phyloP scores from a whole-genome alignment of 1,140 invertebrate species.

The Ctenoplectra terminalis region DNA sequence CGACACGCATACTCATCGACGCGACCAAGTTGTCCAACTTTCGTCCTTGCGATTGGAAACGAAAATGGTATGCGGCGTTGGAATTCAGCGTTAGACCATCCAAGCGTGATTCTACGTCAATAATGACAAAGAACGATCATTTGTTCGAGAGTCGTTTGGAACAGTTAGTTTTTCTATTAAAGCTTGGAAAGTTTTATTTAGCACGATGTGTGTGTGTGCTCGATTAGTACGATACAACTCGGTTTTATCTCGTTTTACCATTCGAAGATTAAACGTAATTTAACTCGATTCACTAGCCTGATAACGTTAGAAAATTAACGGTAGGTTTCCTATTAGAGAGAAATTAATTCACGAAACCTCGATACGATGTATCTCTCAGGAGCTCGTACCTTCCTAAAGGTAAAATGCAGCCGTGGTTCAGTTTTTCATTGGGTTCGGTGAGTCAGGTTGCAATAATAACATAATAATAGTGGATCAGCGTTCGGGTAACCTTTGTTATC shows the following conservation, averaged over 20 bases:
- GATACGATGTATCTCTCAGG: not conserved
- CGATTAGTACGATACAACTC: not conserved
- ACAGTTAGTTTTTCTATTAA: too few relatives aligned
- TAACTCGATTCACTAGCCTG: not conserved
- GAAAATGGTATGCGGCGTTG: slow-evolving; percentile 33
- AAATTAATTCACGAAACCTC: slow-evolving; percentile 17
- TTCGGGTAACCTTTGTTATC: slow-evolving; percentile 60
- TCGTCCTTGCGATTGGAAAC: slow-evolving; percentile 42
- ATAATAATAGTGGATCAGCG: slow-evolving; percentile 59
- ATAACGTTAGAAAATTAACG: not conserved
- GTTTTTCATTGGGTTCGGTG: slow-evolving; percentile 8
- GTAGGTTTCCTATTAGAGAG: not conserved
- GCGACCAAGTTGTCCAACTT: slow-evolving; percentile 45
- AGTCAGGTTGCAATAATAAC: slow-evolving; percentile 58
- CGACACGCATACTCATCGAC: slow-evolving; percentile 42
- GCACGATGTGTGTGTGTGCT: not conserved
- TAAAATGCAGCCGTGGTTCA: not conserved
- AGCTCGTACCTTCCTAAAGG: not conserved
- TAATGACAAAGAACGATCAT: not conserved
- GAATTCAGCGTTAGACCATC: slow-evolving; percentile 25
- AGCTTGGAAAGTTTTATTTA: not conserved
- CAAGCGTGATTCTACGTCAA: not conserved
- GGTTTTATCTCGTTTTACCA: too few relatives aligned
- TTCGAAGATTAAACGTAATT: too few relatives aligned
- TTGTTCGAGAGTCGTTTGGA: too few relatives aligned